These are phyloP conservation scores for Clunio marinus DNA, from an alignment of 2,888 invertebrate species.

Conservation along the genomic window DNA sequence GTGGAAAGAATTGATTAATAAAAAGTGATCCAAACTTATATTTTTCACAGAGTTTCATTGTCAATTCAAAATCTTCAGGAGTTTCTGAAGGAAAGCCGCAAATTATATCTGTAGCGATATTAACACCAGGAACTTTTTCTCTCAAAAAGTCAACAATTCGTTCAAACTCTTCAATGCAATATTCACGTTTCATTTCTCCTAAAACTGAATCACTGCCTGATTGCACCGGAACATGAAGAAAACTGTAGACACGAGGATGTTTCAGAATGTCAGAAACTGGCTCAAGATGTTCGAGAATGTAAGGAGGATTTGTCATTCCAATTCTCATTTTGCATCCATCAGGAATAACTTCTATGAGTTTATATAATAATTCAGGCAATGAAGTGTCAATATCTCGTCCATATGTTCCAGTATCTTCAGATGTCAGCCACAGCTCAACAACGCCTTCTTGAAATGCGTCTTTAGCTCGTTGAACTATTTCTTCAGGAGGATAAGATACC, in stretches of 20 bases:
- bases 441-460: conserved; percentile 91
- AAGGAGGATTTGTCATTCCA: conserved; percentile 99
- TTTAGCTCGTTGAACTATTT: conserved; percentile 79
- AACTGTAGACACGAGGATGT: conserved; percentile 88
- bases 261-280: conserved; percentile 81
- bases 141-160: conserved; percentile 79
- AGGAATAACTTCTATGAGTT: conserved; percentile 74
- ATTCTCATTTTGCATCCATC: conserved; percentile 73
- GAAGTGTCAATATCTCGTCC: conserved; percentile 89
- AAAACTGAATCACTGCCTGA: conserved; percentile 94
- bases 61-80: conserved; percentile 81
- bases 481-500: conserved; percentile 87
- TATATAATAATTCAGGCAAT: conserved; percentile 79
- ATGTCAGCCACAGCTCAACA: conserved; percentile 94
- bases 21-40: conserved; percentile 91
- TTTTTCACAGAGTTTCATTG: conserved; percentile 73
- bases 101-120: conserved; percentile 96
- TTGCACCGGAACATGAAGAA: conserved; percentile 96
- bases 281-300: conserved; percentile 89
- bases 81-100: conserved; percentile 98
- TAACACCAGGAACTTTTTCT: conserved; percentile 79
- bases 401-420: conserved; percentile 93
- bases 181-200: conserved; percentile 94
- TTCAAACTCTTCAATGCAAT: conserved; percentile 83
- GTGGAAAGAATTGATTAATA: conserved; percentile 96